phyloP scores from a whole-genome alignment of 1,140 invertebrate genomes.

The Macrocentrus cingulum region DNA sequence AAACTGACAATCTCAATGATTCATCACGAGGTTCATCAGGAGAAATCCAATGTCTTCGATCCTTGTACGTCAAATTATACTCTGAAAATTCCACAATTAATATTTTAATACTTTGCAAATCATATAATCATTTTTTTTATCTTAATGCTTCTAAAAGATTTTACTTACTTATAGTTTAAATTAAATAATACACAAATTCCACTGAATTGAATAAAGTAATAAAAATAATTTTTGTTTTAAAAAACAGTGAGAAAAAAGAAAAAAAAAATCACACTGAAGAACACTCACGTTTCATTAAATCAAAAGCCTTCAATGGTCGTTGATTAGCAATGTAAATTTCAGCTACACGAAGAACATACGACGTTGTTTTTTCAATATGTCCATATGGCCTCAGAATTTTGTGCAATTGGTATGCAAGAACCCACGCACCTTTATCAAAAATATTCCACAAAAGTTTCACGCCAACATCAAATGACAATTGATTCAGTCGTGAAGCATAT shows the following conservation, averaged over 20 bases:
- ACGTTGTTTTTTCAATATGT: slow-evolving; percentile 23
- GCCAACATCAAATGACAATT: slow-evolving; percentile 32
- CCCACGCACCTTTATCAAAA: slow-evolving; percentile 34
- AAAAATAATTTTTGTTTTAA: slow-evolving; percentile 6
- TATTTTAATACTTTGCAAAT: slow-evolving; percentile 23
- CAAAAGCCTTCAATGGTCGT: slow-evolving; percentile 35
- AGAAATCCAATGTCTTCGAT: slow-evolving; percentile 15
- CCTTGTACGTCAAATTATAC: slow-evolving; percentile 21
- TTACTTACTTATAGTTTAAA: slow-evolving; percentile 3
- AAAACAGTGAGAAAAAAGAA: background rate
- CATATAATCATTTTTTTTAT: background rate
- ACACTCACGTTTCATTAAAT: slow-evolving; percentile 42
- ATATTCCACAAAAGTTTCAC: slow-evolving; percentile 34
- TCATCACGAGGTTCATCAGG: slow-evolving; percentile 13
- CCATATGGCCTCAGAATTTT: slow-evolving; percentile 27
- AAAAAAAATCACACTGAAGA: slow-evolving; percentile 10
- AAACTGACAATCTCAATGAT: slow-evolving; percentile 13
- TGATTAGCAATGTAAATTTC: slow-evolving; percentile 46
- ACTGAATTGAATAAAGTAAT: too few relatives aligned
- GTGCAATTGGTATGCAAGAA: slow-evolving; percentile 37
- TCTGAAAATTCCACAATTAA: slow-evolving; percentile 27
- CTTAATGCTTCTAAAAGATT: too few relatives aligned
- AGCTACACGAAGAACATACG: slow-evolving; percentile 34
- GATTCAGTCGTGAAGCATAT: background rate
- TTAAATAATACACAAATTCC: background rate